phyloP scores from a whole-genome alignment of 2,888 invertebrate species.

The Agapetus fuscipes region DNA sequence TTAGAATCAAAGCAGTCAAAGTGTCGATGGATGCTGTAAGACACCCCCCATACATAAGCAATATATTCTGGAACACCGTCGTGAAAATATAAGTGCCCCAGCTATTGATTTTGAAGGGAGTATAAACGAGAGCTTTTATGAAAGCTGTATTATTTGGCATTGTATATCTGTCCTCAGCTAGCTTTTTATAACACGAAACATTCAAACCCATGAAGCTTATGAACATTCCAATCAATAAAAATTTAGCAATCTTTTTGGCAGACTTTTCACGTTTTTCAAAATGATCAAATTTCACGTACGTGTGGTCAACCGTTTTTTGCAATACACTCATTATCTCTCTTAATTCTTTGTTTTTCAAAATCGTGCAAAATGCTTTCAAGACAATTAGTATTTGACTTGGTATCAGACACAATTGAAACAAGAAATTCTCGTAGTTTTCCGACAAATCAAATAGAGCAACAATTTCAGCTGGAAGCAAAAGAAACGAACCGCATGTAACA shows the following conservation, averaged over 20 bases:
- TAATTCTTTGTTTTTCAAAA: background rate
- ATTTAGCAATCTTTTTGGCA: no score
- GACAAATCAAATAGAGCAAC: background rate
- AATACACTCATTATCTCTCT: background rate
- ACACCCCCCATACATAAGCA: background rate
- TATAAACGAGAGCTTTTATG: no score
- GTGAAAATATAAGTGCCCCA: background rate
- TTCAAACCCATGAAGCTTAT: no score
- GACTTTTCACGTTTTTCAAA: no score
- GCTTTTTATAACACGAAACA: no score
- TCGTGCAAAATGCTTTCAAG: background rate
- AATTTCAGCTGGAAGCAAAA: background rate
- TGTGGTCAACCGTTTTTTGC: background rate
- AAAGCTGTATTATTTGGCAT: no score
- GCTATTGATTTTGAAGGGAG: background rate
- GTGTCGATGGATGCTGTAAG: background rate
- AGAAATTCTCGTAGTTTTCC: conserved; percentile 1
- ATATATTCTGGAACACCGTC: background rate
- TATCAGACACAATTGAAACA: conserved; percentile 1
- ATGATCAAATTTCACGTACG: no score
- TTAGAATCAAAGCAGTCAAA: background rate
- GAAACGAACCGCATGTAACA: background rate
- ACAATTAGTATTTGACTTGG: background rate
- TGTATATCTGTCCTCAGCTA: no score
- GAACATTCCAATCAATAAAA: no score